These are phyloP conservation scores for Nothura maculosa DNA, from an alignment of 2,797 vertebrate genomes.

Conservation along the genomic window DNA sequence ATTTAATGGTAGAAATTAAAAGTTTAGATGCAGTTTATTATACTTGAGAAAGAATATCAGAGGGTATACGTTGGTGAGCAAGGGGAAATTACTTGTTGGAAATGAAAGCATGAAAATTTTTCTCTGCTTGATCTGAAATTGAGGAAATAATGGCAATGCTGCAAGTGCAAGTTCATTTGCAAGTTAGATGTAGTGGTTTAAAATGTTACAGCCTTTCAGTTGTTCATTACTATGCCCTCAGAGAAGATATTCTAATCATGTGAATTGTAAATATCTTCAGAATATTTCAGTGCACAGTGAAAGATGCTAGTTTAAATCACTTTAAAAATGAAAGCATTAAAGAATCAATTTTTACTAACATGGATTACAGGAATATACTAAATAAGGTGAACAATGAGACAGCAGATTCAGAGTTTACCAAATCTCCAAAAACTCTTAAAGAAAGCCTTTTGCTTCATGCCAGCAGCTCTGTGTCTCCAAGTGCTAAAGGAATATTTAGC, in stretches of 20 bases:
- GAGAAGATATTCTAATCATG: constrained; percentile 12
- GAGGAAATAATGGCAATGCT: neutral
- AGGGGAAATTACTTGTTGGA: neutral
- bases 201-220: constrained; percentile 4
- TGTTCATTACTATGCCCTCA: neutral
- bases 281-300: neutral
- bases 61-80: neutral
- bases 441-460: constrained; percentile 38
- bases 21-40: neutral
- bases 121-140: neutral
- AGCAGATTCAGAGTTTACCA: neutral
- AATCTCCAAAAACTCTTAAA: constrained; percentile 48
- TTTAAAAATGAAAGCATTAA: constrained; percentile 13
- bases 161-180: neutral
- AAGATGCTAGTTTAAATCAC: neutral
- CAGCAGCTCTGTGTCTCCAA: constrained; percentile 50
- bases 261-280: neutral
- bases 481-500: constrained; percentile 46
- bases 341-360: constrained; percentile 6
- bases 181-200: neutral
- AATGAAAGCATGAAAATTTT: neutral
- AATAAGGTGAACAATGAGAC: constrained; percentile 19
- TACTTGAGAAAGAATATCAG: neutral
- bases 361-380: neutral
- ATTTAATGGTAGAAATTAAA: neutral